Conservation (phyloP, 2,888 invertebrate species). For the Hymenopus coronatus region DNA sequence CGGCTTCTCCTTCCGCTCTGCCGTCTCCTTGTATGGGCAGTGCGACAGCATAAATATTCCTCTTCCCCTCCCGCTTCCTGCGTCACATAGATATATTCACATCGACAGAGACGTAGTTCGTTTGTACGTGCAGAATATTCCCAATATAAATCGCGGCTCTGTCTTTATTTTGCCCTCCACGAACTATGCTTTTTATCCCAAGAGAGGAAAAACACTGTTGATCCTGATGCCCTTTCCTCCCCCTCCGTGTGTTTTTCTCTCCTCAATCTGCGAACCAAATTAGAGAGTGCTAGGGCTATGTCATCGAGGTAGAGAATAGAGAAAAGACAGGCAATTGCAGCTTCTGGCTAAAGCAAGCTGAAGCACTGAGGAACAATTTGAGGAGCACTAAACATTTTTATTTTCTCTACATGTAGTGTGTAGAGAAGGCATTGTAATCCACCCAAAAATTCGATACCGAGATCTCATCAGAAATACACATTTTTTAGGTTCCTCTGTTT, state of each 20-base stretch:
- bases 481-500: no score
- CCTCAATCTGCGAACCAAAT: no score
- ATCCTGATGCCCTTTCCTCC: background rate
- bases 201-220: background rate
- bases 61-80: background rate
- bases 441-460: no score
- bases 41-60: background rate
- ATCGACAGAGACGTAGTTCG: background rate
- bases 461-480: no score
- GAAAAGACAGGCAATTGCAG: no score
- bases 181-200: background rate
- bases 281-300: background rate
- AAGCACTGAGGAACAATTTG: no score
- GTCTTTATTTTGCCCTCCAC: background rate
- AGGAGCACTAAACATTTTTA: no score
- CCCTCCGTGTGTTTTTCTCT: background rate
- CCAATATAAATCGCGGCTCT: background rate
- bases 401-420: no score
- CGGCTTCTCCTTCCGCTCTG: no score
- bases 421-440: no score
- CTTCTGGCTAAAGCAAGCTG: no score
- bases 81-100: conserved; percentile 1
- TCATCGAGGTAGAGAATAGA: background rate
- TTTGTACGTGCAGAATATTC: conserved; percentile 2
- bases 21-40: background rate